Evolutionary conservation across 2,888 invertebrate genomes (phyloP), one percentile per base, ranked within the genome.

Genomic region (Trichopoda pennipes): DNA sequence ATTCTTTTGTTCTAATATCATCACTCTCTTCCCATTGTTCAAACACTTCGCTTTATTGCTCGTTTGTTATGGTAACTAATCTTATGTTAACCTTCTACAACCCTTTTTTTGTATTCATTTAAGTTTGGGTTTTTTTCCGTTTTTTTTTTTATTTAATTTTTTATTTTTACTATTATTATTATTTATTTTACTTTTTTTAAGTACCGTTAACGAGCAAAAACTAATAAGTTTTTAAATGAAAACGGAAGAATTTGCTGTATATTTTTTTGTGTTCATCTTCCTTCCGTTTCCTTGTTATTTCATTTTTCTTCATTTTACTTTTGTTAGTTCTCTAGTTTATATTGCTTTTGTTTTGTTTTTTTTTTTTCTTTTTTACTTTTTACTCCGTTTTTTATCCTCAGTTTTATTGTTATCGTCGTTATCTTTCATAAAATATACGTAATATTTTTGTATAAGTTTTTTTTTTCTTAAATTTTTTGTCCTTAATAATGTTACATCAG

Each of bases 121-220:
- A 28, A 38, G 69, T 73, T 60, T 44, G 49, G 58, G 8, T 38
- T 35, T 56, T 55, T 44, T 17, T 10, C 35, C 3, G 10, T 49
- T 60, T 44, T 42, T 21, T 10, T 32, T 9, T 10, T 49, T 60
- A 6, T 60, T 14, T 38, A 2, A 14, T 17, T 14, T 49, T 68
- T 12, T 17, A 32, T 35, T 35, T 56, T 19, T 58, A 17, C 17
- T 7, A 19, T 77, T 70, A 56, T 55, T 68, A 58, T 61, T 79
- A 61, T 68, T 73, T 79, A 79, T 73, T 79, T 79, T 69, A 49
- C 63, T 70, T 63, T 55, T 66, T 78, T 73, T 79, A 79, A 79
- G 73, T 79, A 79, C 60, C 86, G 87, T 88, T 90, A 89, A 89
- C 90, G 90, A 89, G 90, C 90, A 89, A 90, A 89, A 89, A 90